Conservation (phyloP, 1,140 invertebrate species). For the Berghia stephanieae region DNA sequence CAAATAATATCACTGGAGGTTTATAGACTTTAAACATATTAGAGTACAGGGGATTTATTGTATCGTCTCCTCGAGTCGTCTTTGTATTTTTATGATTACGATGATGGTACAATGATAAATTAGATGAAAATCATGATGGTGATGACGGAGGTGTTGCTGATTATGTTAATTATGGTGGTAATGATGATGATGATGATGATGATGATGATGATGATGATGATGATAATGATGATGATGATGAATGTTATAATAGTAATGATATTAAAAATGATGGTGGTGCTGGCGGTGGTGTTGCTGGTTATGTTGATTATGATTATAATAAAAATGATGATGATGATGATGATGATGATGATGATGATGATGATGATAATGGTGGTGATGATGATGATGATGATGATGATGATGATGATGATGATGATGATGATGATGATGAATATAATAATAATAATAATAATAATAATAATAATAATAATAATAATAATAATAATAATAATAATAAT, state of each 20-base stretch:
- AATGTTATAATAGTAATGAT: conserved; percentile 31
- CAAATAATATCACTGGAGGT: too few relatives aligned
- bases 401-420: background rate
- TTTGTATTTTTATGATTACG: too few relatives aligned
- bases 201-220: conserved; percentile 36
- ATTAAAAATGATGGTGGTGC: conserved; percentile 25
- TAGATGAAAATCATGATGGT: conserved; percentile 15
- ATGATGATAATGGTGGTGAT: conserved; percentile 14
- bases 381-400: background rate
- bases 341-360: conserved; percentile 16
- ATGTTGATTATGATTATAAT: conserved; percentile 15
- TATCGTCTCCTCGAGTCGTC: too few relatives aligned
- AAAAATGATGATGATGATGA: background rate
- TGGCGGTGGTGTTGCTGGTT: conserved; percentile 4
- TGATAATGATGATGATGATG: conserved; percentile 39
- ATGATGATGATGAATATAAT: too few relatives aligned
- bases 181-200: conserved; percentile 33
- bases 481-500: too few relatives aligned
- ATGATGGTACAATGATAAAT: too few relatives aligned
- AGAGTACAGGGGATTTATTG: too few relatives aligned
- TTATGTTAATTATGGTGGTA: background rate
- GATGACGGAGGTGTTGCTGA: background rate
- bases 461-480: too few relatives aligned
- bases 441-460: too few relatives aligned
- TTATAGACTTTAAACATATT: too few relatives aligned